These are phyloP conservation scores for Tragelaphus strepsiceros DNA, from an alignment of 2,113 vertebrate genomes.

Conservation along the genomic window DNA sequence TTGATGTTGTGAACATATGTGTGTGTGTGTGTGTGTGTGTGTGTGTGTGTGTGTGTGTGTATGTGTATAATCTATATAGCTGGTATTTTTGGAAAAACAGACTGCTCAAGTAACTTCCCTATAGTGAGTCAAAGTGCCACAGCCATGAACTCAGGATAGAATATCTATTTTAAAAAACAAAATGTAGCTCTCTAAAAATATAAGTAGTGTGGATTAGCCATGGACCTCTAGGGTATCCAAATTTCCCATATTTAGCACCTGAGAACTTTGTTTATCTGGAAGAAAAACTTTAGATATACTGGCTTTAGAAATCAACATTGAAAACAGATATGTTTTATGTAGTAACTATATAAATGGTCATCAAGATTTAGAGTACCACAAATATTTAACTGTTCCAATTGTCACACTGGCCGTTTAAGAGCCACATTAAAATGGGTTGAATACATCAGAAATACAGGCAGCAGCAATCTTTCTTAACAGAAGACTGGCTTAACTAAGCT, in stretches of 20 bases:
- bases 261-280: background rate
- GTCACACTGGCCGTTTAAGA: background rate
- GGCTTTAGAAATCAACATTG: background rate
- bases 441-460: constrained; percentile 22
- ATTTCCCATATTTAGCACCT: background rate
- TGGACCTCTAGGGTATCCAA: background rate
- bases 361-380: background rate
- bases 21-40: no score
- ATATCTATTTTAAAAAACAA: background rate
- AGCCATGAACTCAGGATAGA: background rate
- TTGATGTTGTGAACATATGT: no score
- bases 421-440: background rate
- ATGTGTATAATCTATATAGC: background rate
- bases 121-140: background rate
- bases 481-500: constrained; percentile 29
- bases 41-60: no score
- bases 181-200: background rate
- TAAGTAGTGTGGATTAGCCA: background rate
- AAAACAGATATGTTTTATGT: background rate
- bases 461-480: constrained; percentile 12
- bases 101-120: background rate
- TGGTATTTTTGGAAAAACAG: background rate
- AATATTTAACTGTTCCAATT: constrained; percentile 41
- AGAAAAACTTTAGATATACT: background rate
- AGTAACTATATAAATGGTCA: background rate